Base-by-base conservation (phyloP, 2,113 vertebrate genomes). In the Spea multiplicata region DNA sequence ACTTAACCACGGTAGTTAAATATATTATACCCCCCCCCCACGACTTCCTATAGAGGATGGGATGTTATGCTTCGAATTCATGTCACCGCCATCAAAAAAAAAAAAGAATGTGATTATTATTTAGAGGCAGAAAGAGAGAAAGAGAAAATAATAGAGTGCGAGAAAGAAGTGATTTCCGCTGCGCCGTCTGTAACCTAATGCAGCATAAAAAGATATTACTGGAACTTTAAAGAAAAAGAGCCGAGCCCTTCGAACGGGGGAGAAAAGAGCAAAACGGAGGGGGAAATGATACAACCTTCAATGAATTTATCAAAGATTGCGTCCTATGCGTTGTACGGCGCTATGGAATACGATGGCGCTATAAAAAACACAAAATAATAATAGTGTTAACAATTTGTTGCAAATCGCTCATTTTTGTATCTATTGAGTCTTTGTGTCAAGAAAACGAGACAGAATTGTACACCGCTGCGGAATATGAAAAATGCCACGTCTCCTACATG, bases 151-250 rank as follows among this genome's bases (percentile, higher is more conserved):
- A 78, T 70, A 61, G 48, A 14, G 17, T 8, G 47, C 76, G 6
- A 16, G 48, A 48, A 78, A 78, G 64, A 72, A 72, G 69, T 49
- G 68, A 72, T 78, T 72, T 78, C 17, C 48, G 61, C 75, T 78
- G 55, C 17, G 67, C 59, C 59, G 47, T 66, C 59, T 65, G 17
- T 71, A 71, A 65, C 47, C 76, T 78, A 78, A 78, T 78, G 76
- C 68, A 71, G 76, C 76, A 78, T 45, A 78, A 78, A 71, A 72
- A 72, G 59, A 49, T 64, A 78, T 71, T 71, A 78, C 68, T 66
- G 46, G 55, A 78, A 70, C 50, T 72, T 69, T 57, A 76, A 76
- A 74, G 14, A 16, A 13, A 53, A 66, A 71, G 52, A 5, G 44
- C 59, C 7, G 16, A 10, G 48, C 3, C 44, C 68, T 13, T 78